Evolutionary conservation across 35 echinoderm and acorn worm genomes (phyloP).

Genomic region (Nesometra sesokonis): DNA sequence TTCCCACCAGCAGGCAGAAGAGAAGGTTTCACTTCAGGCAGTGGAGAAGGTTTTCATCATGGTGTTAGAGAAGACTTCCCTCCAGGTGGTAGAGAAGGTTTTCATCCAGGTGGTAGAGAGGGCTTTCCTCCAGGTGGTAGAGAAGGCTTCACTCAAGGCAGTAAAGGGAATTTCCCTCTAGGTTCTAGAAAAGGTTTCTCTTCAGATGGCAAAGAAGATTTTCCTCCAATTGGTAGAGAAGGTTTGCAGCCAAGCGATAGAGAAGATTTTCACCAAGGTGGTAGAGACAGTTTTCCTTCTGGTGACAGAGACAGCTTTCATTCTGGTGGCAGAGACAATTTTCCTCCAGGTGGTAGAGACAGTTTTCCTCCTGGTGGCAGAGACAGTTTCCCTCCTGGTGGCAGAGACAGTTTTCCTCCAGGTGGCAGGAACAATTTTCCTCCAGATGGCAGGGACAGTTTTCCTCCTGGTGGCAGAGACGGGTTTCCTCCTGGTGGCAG

Average conservation of each 20-base stretch:
- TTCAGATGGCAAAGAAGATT: too few species aligned
- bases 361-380: background rate
- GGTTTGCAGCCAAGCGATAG: background rate
- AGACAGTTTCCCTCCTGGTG: background rate
- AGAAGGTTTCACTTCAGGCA: background rate
- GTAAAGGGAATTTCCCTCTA: background rate
- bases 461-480: background rate
- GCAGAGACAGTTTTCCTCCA: background rate
- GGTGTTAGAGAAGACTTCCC: background rate
- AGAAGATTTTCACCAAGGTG: background rate
- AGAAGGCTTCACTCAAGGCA: background rate
- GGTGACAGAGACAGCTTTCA: background rate
- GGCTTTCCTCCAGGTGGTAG: background rate
- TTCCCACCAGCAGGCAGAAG: too few species aligned
- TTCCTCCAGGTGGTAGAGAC: background rate
- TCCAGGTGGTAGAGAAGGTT: too few species aligned
- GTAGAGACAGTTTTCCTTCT: background rate
- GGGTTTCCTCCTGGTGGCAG: background rate
- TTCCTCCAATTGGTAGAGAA: background rate
- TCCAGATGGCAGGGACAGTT: background rate
- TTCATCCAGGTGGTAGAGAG: background rate
- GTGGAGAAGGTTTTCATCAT: background rate
- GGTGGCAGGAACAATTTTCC: too few species aligned
- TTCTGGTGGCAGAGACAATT: background rate
- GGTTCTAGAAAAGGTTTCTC: background rate